phyloP scores from a whole-genome alignment of 2,888 invertebrate genomes.

The Mellilla xanthometata region DNA sequence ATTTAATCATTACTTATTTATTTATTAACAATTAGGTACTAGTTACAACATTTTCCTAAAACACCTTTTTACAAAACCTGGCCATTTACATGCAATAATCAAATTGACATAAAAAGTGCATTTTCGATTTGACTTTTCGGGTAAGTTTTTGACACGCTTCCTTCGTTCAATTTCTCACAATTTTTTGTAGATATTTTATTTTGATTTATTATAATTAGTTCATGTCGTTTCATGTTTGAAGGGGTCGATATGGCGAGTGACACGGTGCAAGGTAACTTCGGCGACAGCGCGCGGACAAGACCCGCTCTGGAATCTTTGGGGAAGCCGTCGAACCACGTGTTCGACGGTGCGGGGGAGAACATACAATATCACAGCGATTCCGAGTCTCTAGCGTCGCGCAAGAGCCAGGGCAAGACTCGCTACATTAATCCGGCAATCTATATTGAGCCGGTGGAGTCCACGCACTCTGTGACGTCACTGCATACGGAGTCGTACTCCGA shows the following conservation, averaged over 20 bases:
- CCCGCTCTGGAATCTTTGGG: conserved; percentile 41
- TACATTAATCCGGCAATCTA: conserved; percentile 85
- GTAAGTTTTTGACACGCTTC: conserved; percentile 43
- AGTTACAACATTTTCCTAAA: too few species aligned
- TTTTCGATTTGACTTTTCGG: conserved; percentile 33
- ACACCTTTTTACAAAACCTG: conserved; percentile 5
- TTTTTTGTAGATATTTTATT: conserved; percentile 44
- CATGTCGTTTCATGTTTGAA: conserved; percentile 15
- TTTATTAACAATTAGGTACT: too few species aligned
- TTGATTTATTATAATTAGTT: conserved; percentile 26
- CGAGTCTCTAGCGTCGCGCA: conserved; percentile 61
- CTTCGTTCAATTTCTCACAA: conserved; percentile 25
- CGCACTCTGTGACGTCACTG: conserved; percentile 68
- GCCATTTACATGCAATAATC: conserved; percentile 2
- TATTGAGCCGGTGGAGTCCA: conserved; percentile 73
- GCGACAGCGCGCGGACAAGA: conserved; percentile 61
- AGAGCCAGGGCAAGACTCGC: conserved; percentile 71
- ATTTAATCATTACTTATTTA: too few species aligned
- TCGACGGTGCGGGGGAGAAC: conserved; percentile 73
- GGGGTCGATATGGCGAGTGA: conserved; percentile 57
- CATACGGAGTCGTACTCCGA: conserved; percentile 58
- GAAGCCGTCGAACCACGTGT: conserved; percentile 61
- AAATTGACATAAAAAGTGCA: conserved; percentile 16
- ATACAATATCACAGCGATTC: conserved; percentile 70
- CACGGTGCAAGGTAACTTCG: conserved; percentile 58